Evolutionary conservation across 2,113 vertebrate genomes (phyloP).

Genomic region (Sitta europaea): DNA sequence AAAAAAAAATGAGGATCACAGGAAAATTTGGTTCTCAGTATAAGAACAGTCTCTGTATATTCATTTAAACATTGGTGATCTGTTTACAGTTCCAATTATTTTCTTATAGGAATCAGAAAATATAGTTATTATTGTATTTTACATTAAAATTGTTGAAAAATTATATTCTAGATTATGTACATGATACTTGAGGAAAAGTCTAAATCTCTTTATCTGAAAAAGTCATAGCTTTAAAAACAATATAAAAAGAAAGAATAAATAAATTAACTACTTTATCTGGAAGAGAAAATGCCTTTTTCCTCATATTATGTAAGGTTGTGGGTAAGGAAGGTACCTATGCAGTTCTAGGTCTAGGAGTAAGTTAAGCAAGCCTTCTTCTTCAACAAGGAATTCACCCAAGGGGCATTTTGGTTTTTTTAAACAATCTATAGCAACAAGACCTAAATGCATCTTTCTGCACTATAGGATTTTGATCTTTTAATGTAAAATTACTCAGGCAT

Average conservation of each 20-base stretch:
- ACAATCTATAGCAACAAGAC: not conserved
- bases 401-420: too few species aligned
- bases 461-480: not conserved
- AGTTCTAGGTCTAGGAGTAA: not conserved
- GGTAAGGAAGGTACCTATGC: not conserved
- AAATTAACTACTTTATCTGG: not conserved
- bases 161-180: not conserved
- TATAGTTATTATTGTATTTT: not conserved
- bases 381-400: not conserved
- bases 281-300: not conserved
- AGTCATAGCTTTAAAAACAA: not conserved
- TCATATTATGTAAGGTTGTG: not conserved
- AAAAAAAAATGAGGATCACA: not conserved
- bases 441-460: not conserved
- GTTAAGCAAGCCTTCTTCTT: not conserved
- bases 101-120: not conserved
- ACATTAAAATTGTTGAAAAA: not conserved
- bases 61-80: not conserved
- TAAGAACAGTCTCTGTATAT: not conserved
- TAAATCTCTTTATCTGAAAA: not conserved
- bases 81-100: not conserved
- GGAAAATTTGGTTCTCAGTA: not conserved
- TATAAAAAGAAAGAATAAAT: not conserved
- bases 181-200: not conserved
- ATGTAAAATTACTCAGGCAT: not conserved